These are phyloP conservation scores for Hydroisotoma schaefferi DNA, from an alignment of 2,888 invertebrate species.

Conservation along the genomic window DNA sequence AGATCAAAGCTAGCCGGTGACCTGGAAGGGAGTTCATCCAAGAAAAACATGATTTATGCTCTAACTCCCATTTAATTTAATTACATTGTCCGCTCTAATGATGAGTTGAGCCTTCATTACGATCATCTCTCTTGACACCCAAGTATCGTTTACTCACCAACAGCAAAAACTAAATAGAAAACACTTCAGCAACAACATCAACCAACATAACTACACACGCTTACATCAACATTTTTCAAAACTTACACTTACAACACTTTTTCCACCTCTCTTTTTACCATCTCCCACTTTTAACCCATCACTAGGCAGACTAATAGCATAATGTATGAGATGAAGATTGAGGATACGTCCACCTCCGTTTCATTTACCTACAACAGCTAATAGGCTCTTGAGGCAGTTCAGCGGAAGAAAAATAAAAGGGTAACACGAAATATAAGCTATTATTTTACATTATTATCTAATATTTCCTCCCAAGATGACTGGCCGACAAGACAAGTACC, in stretches of 20 bases:
- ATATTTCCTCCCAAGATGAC: constrained; percentile 8
- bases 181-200: constrained; percentile 15
- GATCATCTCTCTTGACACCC: constrained; percentile 28
- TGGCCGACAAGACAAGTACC: constrained; percentile 4
- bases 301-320: background rate
- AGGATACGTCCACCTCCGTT: constrained; percentile 5
- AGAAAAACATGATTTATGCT: constrained; percentile 42
- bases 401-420: constrained; percentile 16
- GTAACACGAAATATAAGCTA: constrained; percentile 21
- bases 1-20: constrained; percentile 42
- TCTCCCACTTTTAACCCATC: no score
- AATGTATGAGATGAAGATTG: background rate
- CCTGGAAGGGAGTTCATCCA: constrained; percentile 30
- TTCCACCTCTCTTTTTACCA: no score
- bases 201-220: constrained; percentile 8
- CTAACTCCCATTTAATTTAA: constrained; percentile 45
- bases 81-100: constrained; percentile 44
- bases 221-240: constrained; percentile 4
- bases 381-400: background rate
- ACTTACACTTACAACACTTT: constrained; percentile 11
- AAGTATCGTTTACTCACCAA: constrained; percentile 20
- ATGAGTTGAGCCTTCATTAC: constrained; percentile 43
- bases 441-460: constrained; percentile 13
- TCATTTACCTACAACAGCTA: constrained; percentile 17
- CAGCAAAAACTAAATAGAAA: constrained; percentile 43